Conservation (phyloP, 2,113 vertebrate genomes). For the Pedionomus torquatus region DNA sequence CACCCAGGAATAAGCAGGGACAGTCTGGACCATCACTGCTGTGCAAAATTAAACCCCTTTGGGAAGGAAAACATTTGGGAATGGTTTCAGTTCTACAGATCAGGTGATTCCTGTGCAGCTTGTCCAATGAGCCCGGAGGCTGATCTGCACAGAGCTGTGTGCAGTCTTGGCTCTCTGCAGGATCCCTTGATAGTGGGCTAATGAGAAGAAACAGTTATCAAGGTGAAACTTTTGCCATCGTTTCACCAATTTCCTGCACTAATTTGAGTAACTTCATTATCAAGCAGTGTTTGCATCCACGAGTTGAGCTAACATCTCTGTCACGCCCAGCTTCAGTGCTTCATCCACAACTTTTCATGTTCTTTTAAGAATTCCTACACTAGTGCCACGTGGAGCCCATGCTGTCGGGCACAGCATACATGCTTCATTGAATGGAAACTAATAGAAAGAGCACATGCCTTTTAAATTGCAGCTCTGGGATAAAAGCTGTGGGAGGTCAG, state of each 20-base stretch:
- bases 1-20: neutral
- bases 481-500: constrained; percentile 25
- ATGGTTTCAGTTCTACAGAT: neutral
- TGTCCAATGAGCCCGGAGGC: accelerated
- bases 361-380: accelerated
- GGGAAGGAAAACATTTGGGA: neutral
- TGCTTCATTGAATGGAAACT: neutral
- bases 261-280: neutral
- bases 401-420: neutral
- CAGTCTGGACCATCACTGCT: neutral
- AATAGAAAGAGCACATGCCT: constrained; percentile 17
- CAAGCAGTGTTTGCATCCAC: accelerated
- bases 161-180: neutral
- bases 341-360: neutral
- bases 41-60: neutral
- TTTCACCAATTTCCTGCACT: neutral
- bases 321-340: neutral
- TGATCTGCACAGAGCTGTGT: accelerated
- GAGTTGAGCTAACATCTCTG: neutral
- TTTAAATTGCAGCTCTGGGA: neutral
- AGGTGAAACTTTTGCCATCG: neutral
- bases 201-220: neutral
- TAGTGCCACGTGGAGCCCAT: neutral
- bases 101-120: neutral
- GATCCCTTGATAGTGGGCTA: no score